These are phyloP conservation scores for Biston betularia DNA, from an alignment of 2,888 invertebrate genomes.

Conservation along the genomic window DNA sequence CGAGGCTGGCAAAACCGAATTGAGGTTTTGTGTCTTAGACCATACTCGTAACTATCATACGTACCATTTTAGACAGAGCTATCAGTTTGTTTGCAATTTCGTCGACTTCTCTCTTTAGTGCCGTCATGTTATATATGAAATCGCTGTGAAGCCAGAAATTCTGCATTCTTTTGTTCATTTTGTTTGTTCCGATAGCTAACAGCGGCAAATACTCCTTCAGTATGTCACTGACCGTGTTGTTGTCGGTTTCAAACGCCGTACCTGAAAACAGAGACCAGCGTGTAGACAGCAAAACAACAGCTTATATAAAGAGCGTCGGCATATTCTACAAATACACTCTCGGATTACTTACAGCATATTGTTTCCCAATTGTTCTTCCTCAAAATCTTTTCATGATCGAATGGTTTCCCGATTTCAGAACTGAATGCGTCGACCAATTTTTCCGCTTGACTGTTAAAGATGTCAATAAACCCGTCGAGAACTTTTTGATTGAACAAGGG, in stretches of 20 bases:
- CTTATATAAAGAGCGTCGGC: no score
- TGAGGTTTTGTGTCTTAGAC: no score
- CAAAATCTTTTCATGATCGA: not conserved
- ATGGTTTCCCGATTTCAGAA: not conserved
- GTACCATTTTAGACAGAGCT: not conserved
- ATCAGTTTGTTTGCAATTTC: not conserved
- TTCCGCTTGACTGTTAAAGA: slow-evolving; percentile 1
- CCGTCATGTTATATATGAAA: not conserved
- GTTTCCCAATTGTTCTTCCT: slow-evolving; percentile 3
- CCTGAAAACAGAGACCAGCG: not conserved
- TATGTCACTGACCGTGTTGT: not conserved
- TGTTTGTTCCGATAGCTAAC: not conserved
- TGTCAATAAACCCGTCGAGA: slow-evolving; percentile 1
- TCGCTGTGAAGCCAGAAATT: slow-evolving; percentile 1
- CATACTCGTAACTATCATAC: no score
- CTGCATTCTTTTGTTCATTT: not conserved
- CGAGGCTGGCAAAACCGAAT: no score
- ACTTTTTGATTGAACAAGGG: slow-evolving; percentile 4
- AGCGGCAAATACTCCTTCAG: not conserved
- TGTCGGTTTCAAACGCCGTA: not conserved
- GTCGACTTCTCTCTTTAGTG: not conserved
- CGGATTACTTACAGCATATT: not conserved
- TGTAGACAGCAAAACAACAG: not conserved
- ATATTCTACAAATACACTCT: not conserved
- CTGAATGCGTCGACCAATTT: not conserved